phyloP scores from a whole-genome alignment of 1,140 invertebrate genomes.

The Melipona quadrifasciata region DNA sequence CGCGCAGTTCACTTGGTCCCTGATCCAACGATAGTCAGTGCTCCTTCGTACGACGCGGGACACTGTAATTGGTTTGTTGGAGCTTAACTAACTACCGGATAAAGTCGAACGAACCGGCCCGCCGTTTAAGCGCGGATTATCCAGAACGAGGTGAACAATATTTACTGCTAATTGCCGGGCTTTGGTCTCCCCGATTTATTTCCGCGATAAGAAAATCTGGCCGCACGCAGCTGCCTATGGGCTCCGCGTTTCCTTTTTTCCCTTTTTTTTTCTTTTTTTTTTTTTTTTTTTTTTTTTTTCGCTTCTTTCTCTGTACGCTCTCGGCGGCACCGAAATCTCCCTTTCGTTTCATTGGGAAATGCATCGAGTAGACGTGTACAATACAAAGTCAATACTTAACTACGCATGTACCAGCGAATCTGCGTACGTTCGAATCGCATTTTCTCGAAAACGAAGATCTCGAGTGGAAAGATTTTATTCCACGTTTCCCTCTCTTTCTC shows the following conservation, averaged over 20 bases:
- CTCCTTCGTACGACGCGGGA: slow-evolving; percentile 40
- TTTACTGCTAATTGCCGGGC: slow-evolving; percentile 66
- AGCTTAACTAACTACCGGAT: slow-evolving; percentile 69
- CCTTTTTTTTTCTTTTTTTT: too few species aligned
- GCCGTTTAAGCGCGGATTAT: slow-evolving; percentile 63
- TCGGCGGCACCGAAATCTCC: too few species aligned
- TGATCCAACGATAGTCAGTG: slow-evolving; percentile 61
- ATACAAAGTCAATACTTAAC: too few species aligned
- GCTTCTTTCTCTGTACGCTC: too few species aligned
- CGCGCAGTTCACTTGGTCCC: slow-evolving; percentile 48
- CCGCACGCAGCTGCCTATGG: slow-evolving; percentile 6
- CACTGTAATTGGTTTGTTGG: slow-evolving; percentile 67
- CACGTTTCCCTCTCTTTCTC: too few species aligned
- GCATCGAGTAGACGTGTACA: too few species aligned
- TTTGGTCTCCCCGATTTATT: slow-evolving; percentile 57
- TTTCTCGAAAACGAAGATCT: background rate
- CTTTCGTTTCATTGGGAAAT: too few species aligned
- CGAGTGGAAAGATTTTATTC: background rate
- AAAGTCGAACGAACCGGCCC: slow-evolving; percentile 60
- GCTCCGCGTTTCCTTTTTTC: background rate
- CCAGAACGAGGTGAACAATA: slow-evolving; percentile 59
- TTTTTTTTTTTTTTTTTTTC: too few species aligned
- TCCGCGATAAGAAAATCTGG: slow-evolving; percentile 44
- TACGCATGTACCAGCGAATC: too few species aligned
- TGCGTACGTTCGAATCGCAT: too few species aligned